A percentile compares a stretch with the other conserved stretches of the same genome.
Conservation (phyloP, 1,140 invertebrate species). For the Cherax destructor region DNA sequence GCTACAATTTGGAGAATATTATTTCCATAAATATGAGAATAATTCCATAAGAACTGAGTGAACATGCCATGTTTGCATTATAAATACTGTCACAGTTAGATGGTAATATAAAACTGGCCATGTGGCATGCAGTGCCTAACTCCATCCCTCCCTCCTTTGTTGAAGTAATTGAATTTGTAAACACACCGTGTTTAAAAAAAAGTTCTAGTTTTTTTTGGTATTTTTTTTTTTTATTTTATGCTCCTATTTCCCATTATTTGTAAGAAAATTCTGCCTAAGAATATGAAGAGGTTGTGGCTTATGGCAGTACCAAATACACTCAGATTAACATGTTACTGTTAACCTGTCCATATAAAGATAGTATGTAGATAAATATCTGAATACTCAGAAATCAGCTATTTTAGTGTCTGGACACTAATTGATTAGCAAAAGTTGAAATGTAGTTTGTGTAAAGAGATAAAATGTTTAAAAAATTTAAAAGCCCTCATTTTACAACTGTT, state of each 20-base stretch:
- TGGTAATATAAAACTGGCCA: background rate
- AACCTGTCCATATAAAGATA: background rate
- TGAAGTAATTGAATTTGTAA: background rate
- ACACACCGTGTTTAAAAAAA: background rate
- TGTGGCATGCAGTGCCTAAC: slow-evolving; percentile 15
- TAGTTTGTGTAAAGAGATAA: background rate
- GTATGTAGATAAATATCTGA: background rate
- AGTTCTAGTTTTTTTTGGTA: background rate
- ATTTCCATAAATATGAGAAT: background rate
- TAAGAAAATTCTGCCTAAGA: background rate
- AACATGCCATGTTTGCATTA: slow-evolving; percentile 7
- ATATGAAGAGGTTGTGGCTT: background rate
- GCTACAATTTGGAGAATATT: background rate
- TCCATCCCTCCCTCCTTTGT: background rate
- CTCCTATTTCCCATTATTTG: background rate
- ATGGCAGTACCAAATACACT: background rate
- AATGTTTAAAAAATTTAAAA: background rate
- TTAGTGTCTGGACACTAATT: background rate
- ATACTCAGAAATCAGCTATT: background rate
- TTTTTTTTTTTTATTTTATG: background rate
- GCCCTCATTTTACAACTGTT: background rate
- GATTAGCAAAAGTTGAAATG: background rate
- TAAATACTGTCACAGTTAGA: background rate
- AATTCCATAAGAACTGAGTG: background rate
- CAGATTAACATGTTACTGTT: background rate